Evolutionary conservation across 1,140 invertebrate species (phyloP), one percentile per base, ranked within the genome.

Genomic region (Drosophila kurseongensis): DNA sequence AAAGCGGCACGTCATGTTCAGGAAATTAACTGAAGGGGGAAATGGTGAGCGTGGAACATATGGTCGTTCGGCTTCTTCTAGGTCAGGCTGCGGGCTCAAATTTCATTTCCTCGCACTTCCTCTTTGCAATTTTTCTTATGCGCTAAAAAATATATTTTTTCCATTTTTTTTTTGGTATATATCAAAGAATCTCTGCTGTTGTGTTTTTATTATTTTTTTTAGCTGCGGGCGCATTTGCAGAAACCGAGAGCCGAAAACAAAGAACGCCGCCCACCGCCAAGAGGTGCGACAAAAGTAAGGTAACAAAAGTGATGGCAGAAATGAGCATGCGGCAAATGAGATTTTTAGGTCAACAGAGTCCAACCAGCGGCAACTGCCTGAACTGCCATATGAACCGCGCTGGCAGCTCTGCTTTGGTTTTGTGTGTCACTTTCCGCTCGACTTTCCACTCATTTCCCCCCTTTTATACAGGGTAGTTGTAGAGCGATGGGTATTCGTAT

Each of bases 291-390:
- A 80, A 77, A 63, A 65, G 42, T 55, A 86, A 81, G 75, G 50
- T 56, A 81, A 77, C 78, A 85, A 78, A 78, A 84, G 85, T 90
- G 82, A 79, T 66, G 79, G 57, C 62, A 69, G 73, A 88, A 88
- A 88, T 88, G 83, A 88, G 83, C 83, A 88, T 75, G 67, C 78
- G 59, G 80, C 73, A 90, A 90, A 90, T 90, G 80, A 90, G 85
- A 90, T 90, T 90, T 90, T 90, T 90, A 90, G 85, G 85, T 90
- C 85, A 90, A 90, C 85, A 90, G 71, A 90, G 84, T 90, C 77
- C 73, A 75, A 81, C 62, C 63, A 57, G 71, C 65, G 67, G 36
- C 67, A 71, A 71, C 60, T 47, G 57, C 69, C 50, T 48, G 76
- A 45, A 58, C 58, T 74, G 68, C 57, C 62, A 75, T 59, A 75